Base-by-base conservation (phyloP, 2,888 invertebrate genomes). In the Pinctada fucata region DNA sequence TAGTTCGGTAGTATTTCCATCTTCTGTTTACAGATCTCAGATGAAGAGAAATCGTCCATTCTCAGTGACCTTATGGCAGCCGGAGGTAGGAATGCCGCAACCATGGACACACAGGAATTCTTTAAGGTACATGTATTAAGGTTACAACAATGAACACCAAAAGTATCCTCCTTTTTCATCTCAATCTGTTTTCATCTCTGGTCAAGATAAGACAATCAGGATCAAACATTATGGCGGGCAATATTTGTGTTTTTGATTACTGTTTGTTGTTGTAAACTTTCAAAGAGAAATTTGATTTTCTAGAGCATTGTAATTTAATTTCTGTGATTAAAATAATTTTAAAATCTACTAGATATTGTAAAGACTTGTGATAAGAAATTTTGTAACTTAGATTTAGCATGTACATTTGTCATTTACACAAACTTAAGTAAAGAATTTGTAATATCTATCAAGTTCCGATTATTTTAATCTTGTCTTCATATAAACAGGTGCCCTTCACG, bases 401-500 rank as follows among this genome's bases (percentile, higher is more conserved):
- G 31, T 31, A 31, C 31, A 31, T 31, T 31, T 31, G 31, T 31
- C 31, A 31, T 31, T 31, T 31, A 31, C 31, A 31, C 31, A 1
- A 31, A 31, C 31, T 31, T 1, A 31, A 31, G 31, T 31, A 31
- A 31, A 31, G 31, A 31, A 31, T 31, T 31, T 31, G 31, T 31
- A 31, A 31, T 31, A 31, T 31, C 31, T 31, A 31, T 31, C 31
- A 31, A 31, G 31, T 31, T 31, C 31, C 0, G 31, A 31, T 1
- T 31, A 31, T 31, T 31, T 31, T 31, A 31, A 31, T 31, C 31
- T 31, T 1, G 31, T 31, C 31, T 31, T 31, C 31, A 31, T 75
- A 3, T 66, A 96, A 95, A 90, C 95, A 97, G 94, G 96, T 98
- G 0, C 95, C 95, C 65, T 99, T 98, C 91, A 94, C 94, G 75